A percentile compares a stretch with the other conserved stretches of the same genome.
These are phyloP conservation scores for Chymomyza fuscimana DNA, from an alignment of 2,888 invertebrate genomes.

Conservation along the genomic window DNA sequence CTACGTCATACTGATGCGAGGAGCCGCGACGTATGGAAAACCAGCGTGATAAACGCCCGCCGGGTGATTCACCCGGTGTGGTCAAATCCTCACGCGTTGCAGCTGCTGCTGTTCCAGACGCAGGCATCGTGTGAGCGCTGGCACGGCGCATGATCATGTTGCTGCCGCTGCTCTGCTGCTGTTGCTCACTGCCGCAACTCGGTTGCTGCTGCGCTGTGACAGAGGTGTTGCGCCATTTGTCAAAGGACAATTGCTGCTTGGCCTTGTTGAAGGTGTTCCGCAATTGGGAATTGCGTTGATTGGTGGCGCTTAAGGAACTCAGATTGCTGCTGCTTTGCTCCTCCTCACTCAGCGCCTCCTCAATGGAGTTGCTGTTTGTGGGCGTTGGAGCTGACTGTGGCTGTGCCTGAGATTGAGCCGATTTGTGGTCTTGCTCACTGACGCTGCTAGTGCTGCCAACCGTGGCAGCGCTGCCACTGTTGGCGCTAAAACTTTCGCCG, in stretches of 20 bases:
- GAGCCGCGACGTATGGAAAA: constrained; percentile 92
- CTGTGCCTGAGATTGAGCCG: background rate
- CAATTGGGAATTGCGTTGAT: constrained; percentile 87
- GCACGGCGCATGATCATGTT: constrained; percentile 68
- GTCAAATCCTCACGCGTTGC: constrained; percentile 70
- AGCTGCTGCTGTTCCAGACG: constrained; percentile 40
- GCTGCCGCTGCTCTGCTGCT: constrained; percentile 41
- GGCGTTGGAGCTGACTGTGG: constrained; percentile 21
- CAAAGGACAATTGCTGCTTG: constrained; percentile 86
- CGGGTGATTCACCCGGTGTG: constrained; percentile 86
- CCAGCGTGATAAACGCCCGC: constrained; percentile 91
- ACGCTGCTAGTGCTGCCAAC: constrained; percentile 79
- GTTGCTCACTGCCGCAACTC: constrained; percentile 14
- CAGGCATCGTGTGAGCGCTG: constrained; percentile 69
- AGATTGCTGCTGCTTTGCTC: constrained; percentile 74
- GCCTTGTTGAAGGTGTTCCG: constrained; percentile 90
- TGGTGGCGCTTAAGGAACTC: constrained; percentile 73
- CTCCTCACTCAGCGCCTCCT: constrained; percentile 82
- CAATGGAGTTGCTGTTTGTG: constrained; percentile 81
- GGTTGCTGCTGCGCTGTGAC: constrained; percentile 62
- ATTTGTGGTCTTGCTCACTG: constrained; percentile 43
- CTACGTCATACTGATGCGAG: constrained; percentile 90
- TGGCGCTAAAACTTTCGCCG: constrained; percentile 77
- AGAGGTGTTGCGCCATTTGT: constrained; percentile 85
- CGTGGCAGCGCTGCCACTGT: constrained; percentile 73